Evolutionary conservation across 2,888 invertebrate species (phyloP).

Genomic region (Glyphotaelius pellucidus): DNA sequence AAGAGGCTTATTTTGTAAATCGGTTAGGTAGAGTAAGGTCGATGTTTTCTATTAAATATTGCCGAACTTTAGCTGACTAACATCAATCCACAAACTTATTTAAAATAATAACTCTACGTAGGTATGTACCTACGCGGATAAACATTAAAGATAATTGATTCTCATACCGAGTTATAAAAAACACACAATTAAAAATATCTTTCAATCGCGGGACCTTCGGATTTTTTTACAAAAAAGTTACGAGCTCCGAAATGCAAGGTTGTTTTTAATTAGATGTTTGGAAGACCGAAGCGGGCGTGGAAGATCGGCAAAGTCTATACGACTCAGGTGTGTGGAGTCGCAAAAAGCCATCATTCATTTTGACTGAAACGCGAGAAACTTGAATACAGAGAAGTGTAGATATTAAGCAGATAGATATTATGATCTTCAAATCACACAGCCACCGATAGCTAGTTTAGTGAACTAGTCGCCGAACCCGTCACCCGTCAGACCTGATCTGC

Average conservation of each 20-base stretch:
- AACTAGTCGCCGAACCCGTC: constrained; percentile 35
- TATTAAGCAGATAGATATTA: background rate
- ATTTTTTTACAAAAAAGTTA: constrained; percentile 25
- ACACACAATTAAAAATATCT: constrained; percentile 47
- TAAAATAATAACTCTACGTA: background rate
- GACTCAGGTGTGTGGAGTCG: background rate
- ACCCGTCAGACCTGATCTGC: constrained; percentile 53
- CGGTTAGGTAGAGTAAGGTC: background rate
- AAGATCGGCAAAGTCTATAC: background rate
- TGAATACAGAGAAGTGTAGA: constrained; percentile 5
- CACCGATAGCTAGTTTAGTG: background rate
- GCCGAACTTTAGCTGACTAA: background rate
- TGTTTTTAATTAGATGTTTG: constrained; percentile 41
- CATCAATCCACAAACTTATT: constrained; percentile 2
- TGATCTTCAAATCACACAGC: constrained; percentile 41
- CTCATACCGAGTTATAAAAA: constrained; percentile 19
- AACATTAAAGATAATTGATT: background rate
- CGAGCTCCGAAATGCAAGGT: constrained; percentile 34
- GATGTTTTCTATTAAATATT: constrained; percentile 26
- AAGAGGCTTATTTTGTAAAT: background rate
- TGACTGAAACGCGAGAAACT: constrained; percentile 32
- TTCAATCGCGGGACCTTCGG: constrained; percentile 44
- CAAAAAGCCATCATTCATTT: background rate
- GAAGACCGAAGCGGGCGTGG: constrained; percentile 9
- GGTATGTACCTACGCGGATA: background rate